Evolutionary conservation across 1,140 invertebrate genomes (phyloP).

Genomic region (Spodoptera frugiperda): DNA sequence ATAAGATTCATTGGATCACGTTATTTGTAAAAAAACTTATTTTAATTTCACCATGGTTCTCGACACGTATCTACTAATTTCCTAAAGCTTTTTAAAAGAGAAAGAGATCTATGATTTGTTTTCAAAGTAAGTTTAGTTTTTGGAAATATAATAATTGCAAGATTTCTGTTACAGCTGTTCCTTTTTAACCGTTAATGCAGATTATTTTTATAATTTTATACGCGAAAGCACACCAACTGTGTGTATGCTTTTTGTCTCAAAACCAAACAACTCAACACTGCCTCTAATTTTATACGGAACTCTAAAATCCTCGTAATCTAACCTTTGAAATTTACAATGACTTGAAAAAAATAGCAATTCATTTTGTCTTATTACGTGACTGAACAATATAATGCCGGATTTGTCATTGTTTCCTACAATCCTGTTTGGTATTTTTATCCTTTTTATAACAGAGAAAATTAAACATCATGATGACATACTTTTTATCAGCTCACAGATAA

Average conservation of each 20-base stretch:
- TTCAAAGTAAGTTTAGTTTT: no score
- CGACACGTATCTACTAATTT: background rate
- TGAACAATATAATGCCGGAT: slow-evolving; percentile 62
- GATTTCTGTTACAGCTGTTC: no score
- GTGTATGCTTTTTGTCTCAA: no score
- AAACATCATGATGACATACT: slow-evolving; percentile 49
- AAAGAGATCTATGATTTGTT: no score
- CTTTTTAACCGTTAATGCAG: no score
- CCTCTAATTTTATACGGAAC: background rate
- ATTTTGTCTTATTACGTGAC: slow-evolving; percentile 71
- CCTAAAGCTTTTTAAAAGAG: no score
- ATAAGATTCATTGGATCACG: slow-evolving; percentile 63
- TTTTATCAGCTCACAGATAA: slow-evolving; percentile 66
- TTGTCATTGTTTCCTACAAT: slow-evolving; percentile 58
- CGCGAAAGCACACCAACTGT: no score
- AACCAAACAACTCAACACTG: no score
- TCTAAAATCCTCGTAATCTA: slow-evolving; percentile 1
- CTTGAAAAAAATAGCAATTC: slow-evolving; percentile 50
- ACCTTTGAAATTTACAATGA: slow-evolving; percentile 59
- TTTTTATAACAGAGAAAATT: slow-evolving; percentile 4
- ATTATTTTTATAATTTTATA: no score
- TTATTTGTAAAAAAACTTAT: slow-evolving; percentile 64
- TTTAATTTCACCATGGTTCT: slow-evolving; percentile 22
- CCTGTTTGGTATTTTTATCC: slow-evolving; percentile 3
- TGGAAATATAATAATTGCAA: no score